phyloP scores from a whole-genome alignment of 2,113 vertebrate genomes.

The Rhineura floridana region DNA sequence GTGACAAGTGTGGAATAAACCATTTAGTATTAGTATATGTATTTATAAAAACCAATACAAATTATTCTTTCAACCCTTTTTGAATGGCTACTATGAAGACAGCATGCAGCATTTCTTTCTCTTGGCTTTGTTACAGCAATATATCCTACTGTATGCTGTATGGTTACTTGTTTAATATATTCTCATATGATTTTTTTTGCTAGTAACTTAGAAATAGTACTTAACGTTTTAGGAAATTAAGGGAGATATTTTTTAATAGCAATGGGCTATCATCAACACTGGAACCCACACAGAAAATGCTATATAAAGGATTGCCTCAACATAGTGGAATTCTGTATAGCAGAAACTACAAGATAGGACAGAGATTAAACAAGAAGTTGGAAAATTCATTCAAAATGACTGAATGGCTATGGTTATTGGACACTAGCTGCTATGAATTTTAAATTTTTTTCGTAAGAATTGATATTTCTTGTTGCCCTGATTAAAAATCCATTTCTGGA shows the following conservation, averaged over 20 bases:
- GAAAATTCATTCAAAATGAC: neutral
- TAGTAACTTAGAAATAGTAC: neutral
- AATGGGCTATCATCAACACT: conserved; percentile 1
- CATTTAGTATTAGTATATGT: conserved; percentile 4
- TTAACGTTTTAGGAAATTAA: neutral
- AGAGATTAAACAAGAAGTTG: neutral
- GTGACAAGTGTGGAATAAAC: conserved; percentile 2
- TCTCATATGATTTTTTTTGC: neutral
- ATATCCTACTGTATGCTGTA: neutral
- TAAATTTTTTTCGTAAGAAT: conserved; percentile 12
- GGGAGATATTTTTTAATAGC: neutral
- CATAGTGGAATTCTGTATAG: neutral
- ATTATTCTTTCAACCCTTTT: neutral
- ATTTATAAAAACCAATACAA: neutral
- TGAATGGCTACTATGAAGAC: neutral
- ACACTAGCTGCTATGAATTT: neutral
- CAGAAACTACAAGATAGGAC: conserved; percentile 14
- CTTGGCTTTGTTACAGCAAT: neutral
- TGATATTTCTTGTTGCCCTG: neutral
- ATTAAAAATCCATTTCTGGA: neutral
- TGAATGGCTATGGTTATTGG: neutral
- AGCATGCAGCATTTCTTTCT: neutral
- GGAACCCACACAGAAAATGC: conserved; percentile 9
- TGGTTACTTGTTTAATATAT: neutral
- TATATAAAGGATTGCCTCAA: neutral